Conservation (phyloP, 2,888 invertebrate species). For the Panopea generosa region DNA sequence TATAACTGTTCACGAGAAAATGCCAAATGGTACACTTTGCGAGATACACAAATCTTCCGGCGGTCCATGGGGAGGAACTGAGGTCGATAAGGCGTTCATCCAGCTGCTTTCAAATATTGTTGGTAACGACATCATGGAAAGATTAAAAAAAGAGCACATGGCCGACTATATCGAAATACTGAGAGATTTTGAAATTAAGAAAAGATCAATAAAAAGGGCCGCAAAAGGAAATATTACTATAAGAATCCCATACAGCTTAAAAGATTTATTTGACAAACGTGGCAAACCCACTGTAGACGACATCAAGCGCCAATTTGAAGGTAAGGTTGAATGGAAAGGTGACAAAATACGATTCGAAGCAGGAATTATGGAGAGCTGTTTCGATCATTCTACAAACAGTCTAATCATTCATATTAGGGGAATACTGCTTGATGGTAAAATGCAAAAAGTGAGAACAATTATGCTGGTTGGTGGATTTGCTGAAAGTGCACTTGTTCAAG, state of each 20-base stretch:
- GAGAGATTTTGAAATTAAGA: conserved; percentile 23
- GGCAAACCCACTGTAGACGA: background rate
- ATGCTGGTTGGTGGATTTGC: conserved; percentile 53
- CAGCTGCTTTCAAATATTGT: conserved; percentile 13
- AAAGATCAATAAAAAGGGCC: conserved; percentile 12
- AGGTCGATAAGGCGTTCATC: conserved; percentile 19
- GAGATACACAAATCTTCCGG: conserved; percentile 26
- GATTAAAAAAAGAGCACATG: conserved; percentile 24
- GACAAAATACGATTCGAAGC: conserved; percentile 10
- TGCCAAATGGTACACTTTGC: conserved; percentile 12
- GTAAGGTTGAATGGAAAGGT: conserved; percentile 5
- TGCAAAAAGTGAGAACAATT: conserved; percentile 24
- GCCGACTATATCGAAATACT: conserved; percentile 26
- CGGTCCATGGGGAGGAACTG: conserved; percentile 32
- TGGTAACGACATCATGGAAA: conserved; percentile 11
- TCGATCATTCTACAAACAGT: conserved; percentile 10
- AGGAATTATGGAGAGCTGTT: conserved; percentile 15
- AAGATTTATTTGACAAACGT: background rate
- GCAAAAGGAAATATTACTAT: conserved; percentile 5
- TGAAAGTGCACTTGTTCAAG: conserved; percentile 43
- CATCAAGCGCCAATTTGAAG: background rate
- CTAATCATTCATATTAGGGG: conserved; percentile 12
- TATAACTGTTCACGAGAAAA: conserved; percentile 23
- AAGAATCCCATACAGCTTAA: conserved; percentile 4
- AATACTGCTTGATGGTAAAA: conserved; percentile 9